A percentile compares a stretch with the other conserved stretches of the same genome.
Evolutionary conservation across 2,797 vertebrate species (phyloP).

Genomic region (Melopsittacus undulatus): DNA sequence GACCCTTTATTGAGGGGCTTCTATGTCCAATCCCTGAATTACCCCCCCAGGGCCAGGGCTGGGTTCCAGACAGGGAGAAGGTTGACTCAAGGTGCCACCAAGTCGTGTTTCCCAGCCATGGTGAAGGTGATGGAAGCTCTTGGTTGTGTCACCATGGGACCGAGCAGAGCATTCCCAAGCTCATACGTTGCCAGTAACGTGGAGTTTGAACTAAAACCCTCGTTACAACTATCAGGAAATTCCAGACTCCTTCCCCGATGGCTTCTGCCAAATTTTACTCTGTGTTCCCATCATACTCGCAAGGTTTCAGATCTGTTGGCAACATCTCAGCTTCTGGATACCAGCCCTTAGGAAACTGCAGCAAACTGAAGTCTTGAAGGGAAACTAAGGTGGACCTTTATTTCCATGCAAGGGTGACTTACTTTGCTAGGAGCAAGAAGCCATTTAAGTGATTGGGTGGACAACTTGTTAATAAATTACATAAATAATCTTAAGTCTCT

Average conservation of each 20-base stretch:
- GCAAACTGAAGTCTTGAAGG: neutral
- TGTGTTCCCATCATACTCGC: neutral
- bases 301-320: neutral
- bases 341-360: neutral
- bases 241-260: neutral
- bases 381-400: neutral
- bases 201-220: neutral
- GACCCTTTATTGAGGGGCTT: neutral
- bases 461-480: neutral
- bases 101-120: neutral
- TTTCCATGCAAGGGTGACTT: neutral
- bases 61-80: neutral
- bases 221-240: neutral
- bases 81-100: neutral
- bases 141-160: neutral
- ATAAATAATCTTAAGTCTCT: conserved; percentile 5
- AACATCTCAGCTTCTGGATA: neutral
- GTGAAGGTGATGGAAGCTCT: neutral
- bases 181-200: rapidly evolving
- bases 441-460: neutral
- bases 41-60: neutral
- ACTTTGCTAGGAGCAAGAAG: neutral
- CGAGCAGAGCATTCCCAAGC: neutral
- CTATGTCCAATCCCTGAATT: neutral
- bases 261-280: neutral